phyloP scores from a whole-genome alignment of 2,797 vertebrate genomes.

The Melanotaenia nigrans region DNA sequence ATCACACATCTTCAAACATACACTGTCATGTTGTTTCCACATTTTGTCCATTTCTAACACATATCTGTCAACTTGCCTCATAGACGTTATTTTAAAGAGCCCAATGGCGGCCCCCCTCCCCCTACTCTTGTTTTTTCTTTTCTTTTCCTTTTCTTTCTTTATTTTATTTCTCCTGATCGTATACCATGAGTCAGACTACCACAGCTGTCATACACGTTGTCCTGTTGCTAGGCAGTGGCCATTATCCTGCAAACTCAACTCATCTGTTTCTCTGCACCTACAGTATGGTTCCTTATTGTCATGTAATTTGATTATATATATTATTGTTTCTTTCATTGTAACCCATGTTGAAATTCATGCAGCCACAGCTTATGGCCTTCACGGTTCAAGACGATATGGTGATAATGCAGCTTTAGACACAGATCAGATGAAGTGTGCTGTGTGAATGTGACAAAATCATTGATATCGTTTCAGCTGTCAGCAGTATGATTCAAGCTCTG shows the following conservation, averaged over 20 bases:
- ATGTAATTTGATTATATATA: constrained; percentile 15
- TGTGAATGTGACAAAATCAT: constrained; percentile 21
- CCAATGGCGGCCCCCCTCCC: constrained; percentile 4
- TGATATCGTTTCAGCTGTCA: constrained; percentile 24
- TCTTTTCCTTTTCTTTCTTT: neutral
- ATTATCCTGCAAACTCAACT: constrained; percentile 40
- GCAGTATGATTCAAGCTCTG: neutral
- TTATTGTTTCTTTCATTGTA: neutral
- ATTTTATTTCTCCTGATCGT: constrained; percentile 35
- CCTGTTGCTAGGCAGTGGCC: constrained; percentile 61
- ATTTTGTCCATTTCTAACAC: neutral
- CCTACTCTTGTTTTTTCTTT: neutral
- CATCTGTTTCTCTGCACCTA: constrained; percentile 14
- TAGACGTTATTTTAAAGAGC: constrained; percentile 24
- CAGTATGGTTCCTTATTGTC: neutral
- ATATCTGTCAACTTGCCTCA: neutral
- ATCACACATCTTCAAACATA: neutral
- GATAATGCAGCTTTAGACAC: constrained; percentile 37
- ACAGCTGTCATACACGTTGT: constrained; percentile 37
- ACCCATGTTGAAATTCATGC: constrained; percentile 8
- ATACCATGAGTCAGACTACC: constrained; percentile 49
- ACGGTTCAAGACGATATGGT: constrained; percentile 25
- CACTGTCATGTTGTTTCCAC: neutral
- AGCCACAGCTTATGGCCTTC: constrained; percentile 18
- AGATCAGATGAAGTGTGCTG: constrained; percentile 27